A percentile compares a stretch with the other conserved stretches of the same genome.
Conservation (phyloP, 2,113 vertebrate genomes). For the Hippopotamus amphibius region DNA sequence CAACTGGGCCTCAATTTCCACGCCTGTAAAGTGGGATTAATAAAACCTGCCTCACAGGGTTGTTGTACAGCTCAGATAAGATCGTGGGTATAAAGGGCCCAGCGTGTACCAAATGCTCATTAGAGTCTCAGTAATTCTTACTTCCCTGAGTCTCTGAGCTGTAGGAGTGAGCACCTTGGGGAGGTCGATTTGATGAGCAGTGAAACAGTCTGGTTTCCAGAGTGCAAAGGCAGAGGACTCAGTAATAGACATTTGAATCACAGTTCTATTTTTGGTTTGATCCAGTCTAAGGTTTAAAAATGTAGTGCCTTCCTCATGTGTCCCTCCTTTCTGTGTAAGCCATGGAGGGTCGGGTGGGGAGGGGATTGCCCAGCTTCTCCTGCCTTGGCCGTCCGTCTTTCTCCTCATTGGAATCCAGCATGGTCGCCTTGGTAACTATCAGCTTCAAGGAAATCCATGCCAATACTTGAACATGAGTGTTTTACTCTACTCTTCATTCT, state of each 20-base stretch:
- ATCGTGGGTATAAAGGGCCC: background rate
- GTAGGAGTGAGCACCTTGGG: background rate
- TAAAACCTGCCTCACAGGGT: background rate
- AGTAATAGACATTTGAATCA: constrained; percentile 70
- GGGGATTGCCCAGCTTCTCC: constrained; percentile 20
- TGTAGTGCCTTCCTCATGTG: constrained; percentile 67
- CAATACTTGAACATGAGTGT: background rate
- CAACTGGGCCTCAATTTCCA: background rate
- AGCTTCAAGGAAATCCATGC: constrained; percentile 72
- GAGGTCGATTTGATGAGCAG: constrained; percentile 42
- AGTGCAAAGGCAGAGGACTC: constrained; percentile 62
- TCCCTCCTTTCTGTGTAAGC: constrained; percentile 73
- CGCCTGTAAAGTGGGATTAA: background rate
- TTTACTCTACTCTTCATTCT: constrained; percentile 56
- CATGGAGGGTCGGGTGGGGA: background rate
- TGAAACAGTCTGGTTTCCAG: constrained; percentile 51
- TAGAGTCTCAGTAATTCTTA: background rate
- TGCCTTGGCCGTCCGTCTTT: constrained; percentile 61
- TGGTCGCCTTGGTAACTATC: constrained; percentile 72
- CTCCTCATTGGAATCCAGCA: constrained; percentile 75
- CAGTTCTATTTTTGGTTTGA: constrained; percentile 74
- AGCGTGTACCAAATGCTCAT: background rate
- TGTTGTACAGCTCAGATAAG: background rate
- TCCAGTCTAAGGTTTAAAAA: constrained; percentile 73
- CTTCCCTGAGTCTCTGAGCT: background rate